Base-by-base conservation (phyloP, 2,113 vertebrate genomes). In the Panthera leo region DNA sequence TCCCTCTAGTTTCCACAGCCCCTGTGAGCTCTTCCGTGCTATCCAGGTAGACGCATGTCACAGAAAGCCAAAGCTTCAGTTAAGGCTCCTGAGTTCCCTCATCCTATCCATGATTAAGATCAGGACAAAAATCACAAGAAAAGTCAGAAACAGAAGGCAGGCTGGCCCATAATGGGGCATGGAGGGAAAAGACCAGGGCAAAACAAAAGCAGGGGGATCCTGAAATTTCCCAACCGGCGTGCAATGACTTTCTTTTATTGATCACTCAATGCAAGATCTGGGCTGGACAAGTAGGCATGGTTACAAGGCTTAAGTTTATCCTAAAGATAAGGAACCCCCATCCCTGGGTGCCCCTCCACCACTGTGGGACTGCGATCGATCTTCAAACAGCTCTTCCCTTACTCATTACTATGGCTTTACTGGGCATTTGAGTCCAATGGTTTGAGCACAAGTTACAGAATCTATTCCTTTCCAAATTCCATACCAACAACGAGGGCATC, bases 301-400 rank as follows among this genome's bases (percentile, higher is more conserved):
- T 42, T 36, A 48, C 2, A 42, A 51, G 36, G 11, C 39, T 58
- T 55, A 39, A 12, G 3, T 15, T 71, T 82, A 25, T 31, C 16
- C 34, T 84, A 87, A n/a, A 78, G 58, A 53, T 39, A 14, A 86
- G 21, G 15, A 79, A 31, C 1, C 5, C 6, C 29, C 3, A 45
- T 29, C 31, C 18, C 34, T 65, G 10, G 1, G 55, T 36, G 10
- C 16, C 11, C 71, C 15, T 83, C 55, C 15, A 10, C 61, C 61
- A 21, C 10, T n/a, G 19, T 31, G 3, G 34, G 4, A 42, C 36
- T 25, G 1, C 31, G 5, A n/a, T 5, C 5, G 2, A 29, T 68
- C 34, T 76, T 83, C 12, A 71, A 34, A 1, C 9, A 39, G 25
- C 15, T 53, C 13, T 29, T 9, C 31, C 11, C 7, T 8, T 67